Base-by-base conservation (phyloP, 2,888 invertebrate genomes). In the Camptogramma bilineatum region DNA sequence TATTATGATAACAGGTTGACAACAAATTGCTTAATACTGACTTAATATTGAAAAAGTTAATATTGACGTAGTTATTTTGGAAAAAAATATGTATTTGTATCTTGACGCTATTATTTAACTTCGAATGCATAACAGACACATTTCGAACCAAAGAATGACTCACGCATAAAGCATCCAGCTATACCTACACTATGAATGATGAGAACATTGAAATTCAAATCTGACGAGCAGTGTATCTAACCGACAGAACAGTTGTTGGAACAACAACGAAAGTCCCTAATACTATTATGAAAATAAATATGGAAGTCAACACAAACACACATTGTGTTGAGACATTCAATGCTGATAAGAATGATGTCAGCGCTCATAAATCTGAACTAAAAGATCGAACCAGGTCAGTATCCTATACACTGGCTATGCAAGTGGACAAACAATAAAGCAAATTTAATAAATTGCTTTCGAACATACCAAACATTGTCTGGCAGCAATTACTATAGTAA, bases 361-460 rank as follows among this genome's bases (percentile, higher is more conserved):
- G 78, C 66, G 68, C 62, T 61, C 72, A 81, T 80, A 82, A 85
- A 86, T 86, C 81, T 79, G 75, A 81, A 79, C 78, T 77, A 71
- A 74, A 75, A 78, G 79, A 82, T 81, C 74, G 78, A 82, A 68
- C 73, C 80, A 77, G 88, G 85, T 88, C 90, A 89, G 74, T 82
- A 88, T 81, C 83, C 90, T 84, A 73, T 84, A 81, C 79, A 83
- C 82, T 85, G 81, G 81, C 78, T 84, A 79, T 78, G 19, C n/a
- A 81, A 81, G 79, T 78, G 82, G 81, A 28, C 55, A 51, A 62
- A 82, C 86, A 86, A 86, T 87, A 85, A 85, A 83, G 82, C 78
- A 80, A 83, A n/a, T n/a, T n/a, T n/a, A n/a, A n/a, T n/a, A n/a
- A n/a, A 87, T 86, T 84, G 83, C 82, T 63, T 59, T 66, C 77